Conservation (phyloP, 2,797 vertebrate genomes). For the Pangasius macronema region DNA sequence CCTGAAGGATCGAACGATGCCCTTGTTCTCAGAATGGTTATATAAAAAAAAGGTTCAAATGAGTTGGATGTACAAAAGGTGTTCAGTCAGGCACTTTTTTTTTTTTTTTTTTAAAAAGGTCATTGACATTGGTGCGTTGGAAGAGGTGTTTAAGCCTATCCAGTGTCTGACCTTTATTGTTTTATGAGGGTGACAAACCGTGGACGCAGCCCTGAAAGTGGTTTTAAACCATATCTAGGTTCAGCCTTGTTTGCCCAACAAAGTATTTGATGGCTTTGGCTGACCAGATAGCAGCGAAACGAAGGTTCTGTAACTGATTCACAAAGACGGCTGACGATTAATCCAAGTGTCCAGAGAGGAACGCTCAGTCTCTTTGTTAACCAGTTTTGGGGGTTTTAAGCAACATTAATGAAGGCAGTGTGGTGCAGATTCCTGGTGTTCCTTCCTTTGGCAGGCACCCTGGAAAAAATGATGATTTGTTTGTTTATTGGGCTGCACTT, state of each 20-base stretch:
- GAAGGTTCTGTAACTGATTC: slow-evolving; percentile 43
- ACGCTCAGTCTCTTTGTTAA: slow-evolving; percentile 8
- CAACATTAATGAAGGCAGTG: slow-evolving; percentile 47
- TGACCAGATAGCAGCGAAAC: slow-evolving; percentile 20
- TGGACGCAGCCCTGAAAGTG: slow-evolving; percentile 33
- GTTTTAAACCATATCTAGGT: slow-evolving; percentile 44
- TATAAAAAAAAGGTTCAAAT: slow-evolving; percentile 65
- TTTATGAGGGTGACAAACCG: slow-evolving; percentile 46
- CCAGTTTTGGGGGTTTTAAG: slow-evolving; percentile 29
- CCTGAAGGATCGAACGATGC: slow-evolving; percentile 50
- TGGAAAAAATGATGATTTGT: slow-evolving; percentile 59
- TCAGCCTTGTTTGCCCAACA: slow-evolving; percentile 39
- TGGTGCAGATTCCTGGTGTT: slow-evolving; percentile 45
- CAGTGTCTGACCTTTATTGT: slow-evolving; percentile 31
- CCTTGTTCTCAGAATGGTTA: slow-evolving; percentile 59
- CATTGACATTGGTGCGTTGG: slow-evolving; percentile 41
- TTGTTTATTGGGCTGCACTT: slow-evolving; percentile 59
- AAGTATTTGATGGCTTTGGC: slow-evolving; percentile 21
- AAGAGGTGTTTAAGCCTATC: slow-evolving; percentile 1
- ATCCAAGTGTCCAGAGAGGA: slow-evolving; percentile 9
- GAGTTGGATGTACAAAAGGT: slow-evolving; percentile 58
- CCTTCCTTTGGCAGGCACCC: slow-evolving; percentile 42
- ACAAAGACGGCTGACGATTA: slow-evolving; percentile 36
- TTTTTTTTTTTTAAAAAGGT: slow-evolving; percentile 23
- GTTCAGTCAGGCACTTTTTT: slow-evolving; percentile 59